A percentile compares a stretch with the other conserved stretches of the same genome.
phyloP scores from a whole-genome alignment of 2,888 invertebrate genomes.

The Plemyria rubiginata region DNA sequence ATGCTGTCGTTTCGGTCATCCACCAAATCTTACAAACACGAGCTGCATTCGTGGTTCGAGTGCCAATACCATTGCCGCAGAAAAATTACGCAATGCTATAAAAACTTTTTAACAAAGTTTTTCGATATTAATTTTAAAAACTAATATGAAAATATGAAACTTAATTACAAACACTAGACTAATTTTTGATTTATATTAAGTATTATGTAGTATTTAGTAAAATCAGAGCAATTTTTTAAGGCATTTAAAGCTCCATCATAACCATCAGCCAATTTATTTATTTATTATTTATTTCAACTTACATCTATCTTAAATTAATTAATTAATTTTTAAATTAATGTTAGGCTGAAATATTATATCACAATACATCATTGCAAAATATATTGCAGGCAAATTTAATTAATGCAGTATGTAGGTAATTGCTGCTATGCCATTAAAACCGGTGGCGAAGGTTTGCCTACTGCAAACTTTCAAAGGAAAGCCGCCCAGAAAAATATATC shows the following conservation, averaged over 20 bases:
- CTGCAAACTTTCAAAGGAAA: slow-evolving; percentile 24
- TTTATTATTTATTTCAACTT: too few species aligned
- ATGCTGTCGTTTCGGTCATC: slow-evolving; percentile 13
- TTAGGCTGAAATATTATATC: too few species aligned
- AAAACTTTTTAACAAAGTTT: slow-evolving; percentile 4
- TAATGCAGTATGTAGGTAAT: slow-evolving; percentile 12
- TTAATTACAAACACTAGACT: neutral
- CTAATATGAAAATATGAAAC: neutral
- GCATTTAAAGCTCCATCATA: neutral
- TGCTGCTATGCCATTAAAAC: slow-evolving; percentile 16
- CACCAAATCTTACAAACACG: slow-evolving; percentile 8
- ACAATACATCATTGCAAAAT: slow-evolving; percentile 2
- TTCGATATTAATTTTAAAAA: too few species aligned
- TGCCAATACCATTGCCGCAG: slow-evolving; percentile 1
- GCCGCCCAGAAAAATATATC: slow-evolving; percentile 9
- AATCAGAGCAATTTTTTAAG: neutral
- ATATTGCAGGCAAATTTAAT: slow-evolving; percentile 18
- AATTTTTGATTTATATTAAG: neutral
- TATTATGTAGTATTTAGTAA: too few species aligned
- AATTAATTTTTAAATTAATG: too few species aligned
- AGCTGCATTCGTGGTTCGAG: slow-evolving; percentile 5
- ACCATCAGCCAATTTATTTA: too few species aligned
- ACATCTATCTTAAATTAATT: too few species aligned
- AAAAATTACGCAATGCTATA: slow-evolving; percentile 4
- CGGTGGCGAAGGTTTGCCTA: slow-evolving; percentile 19